These are phyloP conservation scores for Glyptemys insculpta DNA, from an alignment of 2,797 vertebrate genomes.

Conservation along the genomic window DNA sequence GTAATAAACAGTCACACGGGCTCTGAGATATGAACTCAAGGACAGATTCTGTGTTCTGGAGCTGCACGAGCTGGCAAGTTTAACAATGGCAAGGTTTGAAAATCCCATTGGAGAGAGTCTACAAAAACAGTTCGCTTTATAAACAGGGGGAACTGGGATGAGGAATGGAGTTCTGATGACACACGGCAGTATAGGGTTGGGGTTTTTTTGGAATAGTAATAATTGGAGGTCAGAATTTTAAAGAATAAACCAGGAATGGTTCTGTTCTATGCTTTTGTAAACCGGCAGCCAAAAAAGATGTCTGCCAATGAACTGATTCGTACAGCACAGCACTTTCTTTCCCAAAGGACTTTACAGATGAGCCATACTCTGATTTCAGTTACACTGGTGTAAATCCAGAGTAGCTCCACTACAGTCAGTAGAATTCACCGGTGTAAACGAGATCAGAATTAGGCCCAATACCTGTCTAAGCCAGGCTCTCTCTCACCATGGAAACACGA, in stretches of 20 bases:
- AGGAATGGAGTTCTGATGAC: not conserved
- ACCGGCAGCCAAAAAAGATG: not conserved
- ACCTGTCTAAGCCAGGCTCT: not conserved
- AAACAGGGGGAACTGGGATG: not conserved
- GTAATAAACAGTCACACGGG: not conserved
- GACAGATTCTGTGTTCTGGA: constrained; percentile 1
- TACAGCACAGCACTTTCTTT: not conserved
- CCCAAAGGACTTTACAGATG: not conserved
- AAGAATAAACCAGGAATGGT: not conserved
- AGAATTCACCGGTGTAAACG: not conserved
- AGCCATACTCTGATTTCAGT: not conserved
- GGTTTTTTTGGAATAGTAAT: not conserved
- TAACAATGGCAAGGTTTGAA: not conserved
- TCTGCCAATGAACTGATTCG: not conserved
- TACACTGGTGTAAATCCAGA: not conserved
- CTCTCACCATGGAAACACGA: not conserved
- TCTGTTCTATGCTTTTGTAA: not conserved
- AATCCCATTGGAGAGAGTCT: not conserved
- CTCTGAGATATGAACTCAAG: not conserved
- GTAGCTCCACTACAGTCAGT: fast-evolving
- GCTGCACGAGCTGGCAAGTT: not conserved
- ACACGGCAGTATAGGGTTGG: not conserved
- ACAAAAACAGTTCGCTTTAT: not conserved
- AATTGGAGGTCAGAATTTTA: not conserved
- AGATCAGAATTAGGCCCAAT: not conserved